Evolutionary conservation across 2,113 vertebrate genomes (phyloP).

Genomic region (Dicentrarchus labrax): DNA sequence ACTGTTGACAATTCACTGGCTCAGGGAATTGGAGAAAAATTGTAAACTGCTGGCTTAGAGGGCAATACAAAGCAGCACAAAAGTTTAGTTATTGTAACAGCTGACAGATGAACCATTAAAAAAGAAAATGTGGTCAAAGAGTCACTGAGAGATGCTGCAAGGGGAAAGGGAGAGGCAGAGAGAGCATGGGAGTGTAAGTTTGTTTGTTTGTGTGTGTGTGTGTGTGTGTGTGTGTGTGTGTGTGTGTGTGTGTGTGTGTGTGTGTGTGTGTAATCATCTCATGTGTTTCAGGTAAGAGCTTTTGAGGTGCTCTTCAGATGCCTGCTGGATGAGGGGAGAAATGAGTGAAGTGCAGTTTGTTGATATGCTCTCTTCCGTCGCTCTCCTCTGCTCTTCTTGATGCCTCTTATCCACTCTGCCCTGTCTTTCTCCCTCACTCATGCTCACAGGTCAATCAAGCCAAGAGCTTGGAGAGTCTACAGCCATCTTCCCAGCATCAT

Average conservation of each 20-base stretch:
- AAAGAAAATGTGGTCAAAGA: constrained; percentile 7
- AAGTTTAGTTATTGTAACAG: constrained; percentile 14
- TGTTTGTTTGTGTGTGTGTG: not conserved
- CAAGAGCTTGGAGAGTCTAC: constrained; percentile 21
- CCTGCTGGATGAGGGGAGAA: constrained; percentile 47
- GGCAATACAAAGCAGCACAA: constrained; percentile 24
- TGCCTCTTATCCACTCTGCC: constrained; percentile 59
- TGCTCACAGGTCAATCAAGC: constrained; percentile 59
- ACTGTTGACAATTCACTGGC: constrained; percentile 38
- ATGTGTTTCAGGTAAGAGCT: constrained; percentile 63
- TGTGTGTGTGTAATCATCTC: constrained; percentile 62
- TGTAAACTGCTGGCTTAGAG: constrained; percentile 34
- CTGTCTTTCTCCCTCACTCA: constrained; percentile 38
- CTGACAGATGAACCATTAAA: constrained; percentile 21
- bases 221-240: constrained; percentile 6
- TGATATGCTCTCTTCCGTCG: constrained; percentile 59
- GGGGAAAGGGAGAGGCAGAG: not conserved
- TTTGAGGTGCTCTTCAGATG: constrained; percentile 76
- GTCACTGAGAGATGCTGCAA: not conserved
- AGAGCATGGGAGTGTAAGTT: not conserved
- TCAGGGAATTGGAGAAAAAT: constrained; percentile 22
- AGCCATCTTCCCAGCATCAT: not conserved
- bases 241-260: not conserved
- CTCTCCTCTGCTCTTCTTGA: constrained; percentile 32
- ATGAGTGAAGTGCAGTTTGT: constrained; percentile 70